Evolutionary conservation across 30 jellyfish, hydroid and myxozoan genomes (phyloP).

Genomic region (Morbakka virulenta): DNA sequence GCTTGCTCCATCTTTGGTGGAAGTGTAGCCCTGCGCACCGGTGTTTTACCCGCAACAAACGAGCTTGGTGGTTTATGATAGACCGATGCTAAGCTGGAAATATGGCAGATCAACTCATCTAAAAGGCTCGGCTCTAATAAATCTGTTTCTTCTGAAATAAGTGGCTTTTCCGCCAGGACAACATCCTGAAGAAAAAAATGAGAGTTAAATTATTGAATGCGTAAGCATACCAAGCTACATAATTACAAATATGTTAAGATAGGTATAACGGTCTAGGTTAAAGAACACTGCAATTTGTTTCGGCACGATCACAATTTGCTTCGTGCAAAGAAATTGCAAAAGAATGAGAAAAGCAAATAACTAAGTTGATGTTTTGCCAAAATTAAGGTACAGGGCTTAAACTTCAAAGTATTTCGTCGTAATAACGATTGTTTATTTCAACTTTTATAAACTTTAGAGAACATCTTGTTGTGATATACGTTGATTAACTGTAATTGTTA

Average conservation of each 20-base stretch:
- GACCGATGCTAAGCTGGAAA: conserved; percentile 93
- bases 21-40: conserved; percentile 86
- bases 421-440: no score
- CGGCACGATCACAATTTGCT: background rate
- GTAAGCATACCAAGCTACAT: no score
- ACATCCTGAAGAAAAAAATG: conserved; percentile 55
- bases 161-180: conserved; percentile 94
- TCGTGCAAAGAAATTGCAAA: background rate
- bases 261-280: no score
- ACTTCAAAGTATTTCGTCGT: no score
- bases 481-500: no score
- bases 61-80: conserved; percentile 98
- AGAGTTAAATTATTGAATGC: background rate
- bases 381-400: no score
- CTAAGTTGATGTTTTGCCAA: no score
- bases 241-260: no score
- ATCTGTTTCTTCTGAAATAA: conserved; percentile 96
- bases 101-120: conserved; percentile 94
- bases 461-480: no score
- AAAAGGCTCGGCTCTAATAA: conserved; percentile 86
- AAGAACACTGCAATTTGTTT: background rate
- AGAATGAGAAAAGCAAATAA: no score
- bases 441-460: no score
- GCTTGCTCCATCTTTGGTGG: conserved; percentile 63
- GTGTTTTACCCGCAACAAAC: conserved; percentile 89